Evolutionary conservation across 2,888 invertebrate species (phyloP).

Genomic region (Trichogramma evanescens): DNA sequence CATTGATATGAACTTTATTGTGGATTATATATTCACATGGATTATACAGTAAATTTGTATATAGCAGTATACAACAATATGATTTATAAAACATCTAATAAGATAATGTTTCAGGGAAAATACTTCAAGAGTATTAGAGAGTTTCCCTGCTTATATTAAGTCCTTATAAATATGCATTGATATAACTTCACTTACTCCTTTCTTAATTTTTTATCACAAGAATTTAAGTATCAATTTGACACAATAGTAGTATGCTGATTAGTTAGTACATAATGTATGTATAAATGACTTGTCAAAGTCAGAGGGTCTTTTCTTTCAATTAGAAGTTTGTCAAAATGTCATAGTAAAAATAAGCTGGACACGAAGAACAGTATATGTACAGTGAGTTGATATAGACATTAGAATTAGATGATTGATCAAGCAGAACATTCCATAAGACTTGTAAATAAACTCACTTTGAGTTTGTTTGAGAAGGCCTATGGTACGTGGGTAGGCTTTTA

Average conservation of each 20-base stretch:
- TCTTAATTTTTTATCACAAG: conserved; percentile 13
- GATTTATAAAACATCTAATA: conserved; percentile 14
- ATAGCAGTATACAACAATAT: background rate
- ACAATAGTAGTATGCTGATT: background rate
- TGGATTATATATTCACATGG: too few relatives aligned
- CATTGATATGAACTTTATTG: too few relatives aligned
- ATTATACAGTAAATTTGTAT: too few relatives aligned
- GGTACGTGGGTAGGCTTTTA: conserved; percentile 12
- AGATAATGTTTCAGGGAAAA: background rate
- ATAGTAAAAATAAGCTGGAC: conserved; percentile 12
- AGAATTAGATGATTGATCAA: conserved; percentile 7
- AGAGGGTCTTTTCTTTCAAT: background rate
- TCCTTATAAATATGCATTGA: background rate
- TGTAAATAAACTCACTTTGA: background rate
- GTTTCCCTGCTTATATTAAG: conserved; percentile 5
- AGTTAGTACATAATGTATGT: too few relatives aligned
- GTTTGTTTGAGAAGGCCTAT: conserved; percentile 10
- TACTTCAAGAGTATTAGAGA: conserved; percentile 5
- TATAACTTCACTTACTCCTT: background rate
- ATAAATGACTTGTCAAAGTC: too few relatives aligned
- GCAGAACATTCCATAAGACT: background rate
- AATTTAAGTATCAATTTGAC: conserved; percentile 19
- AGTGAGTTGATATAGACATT: background rate
- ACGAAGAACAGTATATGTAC: conserved; percentile 4
- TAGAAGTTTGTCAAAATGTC: background rate